Conservation (phyloP, 2,888 invertebrate species). For the Caenorhabditis auriculariae region DNA sequence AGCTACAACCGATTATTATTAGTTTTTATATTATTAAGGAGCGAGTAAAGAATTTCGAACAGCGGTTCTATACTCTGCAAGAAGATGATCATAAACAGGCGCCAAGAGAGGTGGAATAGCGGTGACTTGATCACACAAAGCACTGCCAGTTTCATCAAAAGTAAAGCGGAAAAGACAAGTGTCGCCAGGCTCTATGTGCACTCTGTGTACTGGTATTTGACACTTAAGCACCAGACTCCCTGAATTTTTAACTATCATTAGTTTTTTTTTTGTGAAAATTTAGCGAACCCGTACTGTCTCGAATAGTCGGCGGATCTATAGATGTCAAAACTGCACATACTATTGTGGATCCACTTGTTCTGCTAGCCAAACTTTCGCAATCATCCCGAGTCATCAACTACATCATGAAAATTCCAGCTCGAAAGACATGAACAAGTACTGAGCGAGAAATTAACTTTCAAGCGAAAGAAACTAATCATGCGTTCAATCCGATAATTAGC, state of each 20-base stretch:
- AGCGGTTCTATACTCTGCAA: background rate
- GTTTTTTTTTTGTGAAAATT: background rate
- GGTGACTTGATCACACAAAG: conserved; percentile 5
- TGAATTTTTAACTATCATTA: background rate
- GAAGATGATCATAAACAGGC: background rate
- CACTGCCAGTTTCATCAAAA: background rate
- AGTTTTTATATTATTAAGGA: background rate
- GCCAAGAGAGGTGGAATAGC: background rate
- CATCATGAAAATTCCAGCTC: no score
- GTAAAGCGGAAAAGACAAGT: conserved; percentile 3
- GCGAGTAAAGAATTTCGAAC: no score
- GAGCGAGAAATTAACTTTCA: no score
- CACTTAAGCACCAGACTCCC: background rate
- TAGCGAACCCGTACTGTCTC: conserved; percentile 2
- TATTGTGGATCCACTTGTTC: conserved; percentile 1
- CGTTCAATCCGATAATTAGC: no score
- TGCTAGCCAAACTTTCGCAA: background rate
- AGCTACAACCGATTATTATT: background rate
- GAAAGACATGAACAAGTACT: no score
- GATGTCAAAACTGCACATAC: conserved; percentile 1
- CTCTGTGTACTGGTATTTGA: background rate
- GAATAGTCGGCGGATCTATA: background rate
- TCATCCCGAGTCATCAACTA: conserved; percentile 7
- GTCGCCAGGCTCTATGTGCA: background rate
- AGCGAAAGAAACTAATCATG: no score